A percentile compares a stretch with the other conserved stretches of the same genome.
Conservation (phyloP, 2,888 invertebrate species). For the Himalopsyche anomala region DNA sequence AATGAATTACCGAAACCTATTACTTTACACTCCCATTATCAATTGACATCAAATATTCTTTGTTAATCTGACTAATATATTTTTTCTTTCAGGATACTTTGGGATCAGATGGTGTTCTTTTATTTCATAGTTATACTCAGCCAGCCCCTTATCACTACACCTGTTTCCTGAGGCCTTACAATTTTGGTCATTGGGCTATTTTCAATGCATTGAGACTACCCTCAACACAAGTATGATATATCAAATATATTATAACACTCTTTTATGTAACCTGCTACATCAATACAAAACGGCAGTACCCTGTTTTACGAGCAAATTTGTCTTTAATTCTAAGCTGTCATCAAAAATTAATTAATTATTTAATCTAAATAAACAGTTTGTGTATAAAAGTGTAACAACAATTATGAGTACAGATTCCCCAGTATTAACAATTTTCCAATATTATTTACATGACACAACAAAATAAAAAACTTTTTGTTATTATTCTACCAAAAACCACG, state of each 20-base stretch:
- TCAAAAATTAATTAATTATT: too few species aligned
- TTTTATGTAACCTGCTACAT: too few species aligned
- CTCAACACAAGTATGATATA: conserved; percentile 79
- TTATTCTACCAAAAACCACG: too few species aligned
- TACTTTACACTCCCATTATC: background rate
- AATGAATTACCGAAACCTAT: background rate
- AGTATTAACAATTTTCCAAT: too few species aligned
- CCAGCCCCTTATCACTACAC: conserved; percentile 90
- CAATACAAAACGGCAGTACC: too few species aligned
- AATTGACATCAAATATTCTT: background rate
- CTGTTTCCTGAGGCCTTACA: conserved; percentile 85
- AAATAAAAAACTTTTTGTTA: too few species aligned
- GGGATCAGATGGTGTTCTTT: conserved; percentile 86
- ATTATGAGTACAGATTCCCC: too few species aligned
- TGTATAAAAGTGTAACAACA: too few species aligned
- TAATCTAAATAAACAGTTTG: too few species aligned
- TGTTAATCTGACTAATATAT: background rate
- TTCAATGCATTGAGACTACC: conserved; percentile 91
- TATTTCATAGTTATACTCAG: conserved; percentile 89
- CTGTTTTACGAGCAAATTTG: background rate
- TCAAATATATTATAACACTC: background rate
- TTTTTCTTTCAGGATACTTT: conserved; percentile 79
- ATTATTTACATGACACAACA: too few species aligned
- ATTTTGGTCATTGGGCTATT: conserved; percentile 90
- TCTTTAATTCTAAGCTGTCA: background rate